A percentile compares a stretch with the other conserved stretches of the same genome.
Conservation (phyloP, 2,888 invertebrate genomes). For the Archips xylosteana region DNA sequence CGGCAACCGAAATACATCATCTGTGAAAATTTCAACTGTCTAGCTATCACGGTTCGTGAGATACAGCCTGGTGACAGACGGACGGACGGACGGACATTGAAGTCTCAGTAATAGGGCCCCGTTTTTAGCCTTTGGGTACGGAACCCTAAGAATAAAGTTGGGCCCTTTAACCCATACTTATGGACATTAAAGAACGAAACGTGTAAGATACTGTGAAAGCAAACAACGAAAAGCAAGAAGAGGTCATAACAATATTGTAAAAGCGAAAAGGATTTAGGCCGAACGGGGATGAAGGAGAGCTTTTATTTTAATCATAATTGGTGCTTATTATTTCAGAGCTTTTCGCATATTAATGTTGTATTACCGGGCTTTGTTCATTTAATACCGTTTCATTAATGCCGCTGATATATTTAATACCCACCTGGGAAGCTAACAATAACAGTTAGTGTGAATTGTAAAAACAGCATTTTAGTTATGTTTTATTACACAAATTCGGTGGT, state of each 20-base stretch:
- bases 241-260: neutral
- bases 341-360: constrained; percentile 25
- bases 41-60: too few species aligned
- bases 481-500: too few species aligned
- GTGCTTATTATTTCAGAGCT: constrained; percentile 14
- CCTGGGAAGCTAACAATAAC: neutral
- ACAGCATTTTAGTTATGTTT: neutral
- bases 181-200: too few species aligned
- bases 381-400: constrained; percentile 1
- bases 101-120: too few species aligned
- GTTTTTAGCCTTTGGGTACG: too few species aligned
- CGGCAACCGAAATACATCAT: too few species aligned
- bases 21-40: too few species aligned
- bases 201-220: too few species aligned
- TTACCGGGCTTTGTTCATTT: constrained; percentile 15
- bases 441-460: neutral
- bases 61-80: too few species aligned
- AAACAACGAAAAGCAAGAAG: neutral
- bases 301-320: constrained; percentile 25
- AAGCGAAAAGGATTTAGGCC: constrained; percentile 1
- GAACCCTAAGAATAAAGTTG: too few species aligned
- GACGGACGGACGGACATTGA: too few species aligned
- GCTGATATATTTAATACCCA: neutral
- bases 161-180: too few species aligned
- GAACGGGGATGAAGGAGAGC: neutral